Evolutionary conservation across 2,888 invertebrate species (phyloP).

Genomic region (Schizaphis graminum): DNA sequence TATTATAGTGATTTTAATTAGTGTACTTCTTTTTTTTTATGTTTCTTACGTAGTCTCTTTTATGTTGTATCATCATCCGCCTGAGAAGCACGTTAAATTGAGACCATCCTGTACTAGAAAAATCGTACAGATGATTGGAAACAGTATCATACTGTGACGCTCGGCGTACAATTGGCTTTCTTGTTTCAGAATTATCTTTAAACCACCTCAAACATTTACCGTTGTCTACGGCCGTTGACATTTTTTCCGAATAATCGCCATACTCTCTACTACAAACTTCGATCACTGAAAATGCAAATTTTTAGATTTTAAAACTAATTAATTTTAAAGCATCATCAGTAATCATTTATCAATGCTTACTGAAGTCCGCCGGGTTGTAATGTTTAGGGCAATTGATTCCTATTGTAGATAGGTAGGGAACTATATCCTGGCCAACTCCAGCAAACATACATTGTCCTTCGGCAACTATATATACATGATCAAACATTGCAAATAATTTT

Average conservation of each 20-base stretch:
- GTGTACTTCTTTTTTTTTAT: background rate
- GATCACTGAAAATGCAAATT: constrained; percentile 75
- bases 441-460: constrained; percentile 92
- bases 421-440: constrained; percentile 82
- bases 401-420: constrained; percentile 84
- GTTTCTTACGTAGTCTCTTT: constrained; percentile 78
- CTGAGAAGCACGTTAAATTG: constrained; percentile 79
- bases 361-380: constrained; percentile 96
- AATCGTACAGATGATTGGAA: constrained; percentile 67
- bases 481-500: constrained; percentile 90
- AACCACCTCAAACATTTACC: constrained; percentile 76
- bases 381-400: constrained; percentile 89
- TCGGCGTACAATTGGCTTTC: constrained; percentile 23
- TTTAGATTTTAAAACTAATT: background rate
- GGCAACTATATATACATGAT: constrained; percentile 90
- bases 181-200: constrained; percentile 49
- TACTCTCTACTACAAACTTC: constrained; percentile 87
- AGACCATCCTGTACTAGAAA: constrained; percentile 73
- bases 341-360: constrained; percentile 75
- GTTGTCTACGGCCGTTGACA: constrained; percentile 80
- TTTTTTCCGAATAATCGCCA: constrained; percentile 78
- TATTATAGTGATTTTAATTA: background rate
- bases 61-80: constrained; percentile 82
- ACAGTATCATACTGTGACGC: constrained; percentile 62
- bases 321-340: background rate